Evolutionary conservation across 2,113 vertebrate genomes (phyloP).

Genomic region (Anhinga rufa): DNA sequence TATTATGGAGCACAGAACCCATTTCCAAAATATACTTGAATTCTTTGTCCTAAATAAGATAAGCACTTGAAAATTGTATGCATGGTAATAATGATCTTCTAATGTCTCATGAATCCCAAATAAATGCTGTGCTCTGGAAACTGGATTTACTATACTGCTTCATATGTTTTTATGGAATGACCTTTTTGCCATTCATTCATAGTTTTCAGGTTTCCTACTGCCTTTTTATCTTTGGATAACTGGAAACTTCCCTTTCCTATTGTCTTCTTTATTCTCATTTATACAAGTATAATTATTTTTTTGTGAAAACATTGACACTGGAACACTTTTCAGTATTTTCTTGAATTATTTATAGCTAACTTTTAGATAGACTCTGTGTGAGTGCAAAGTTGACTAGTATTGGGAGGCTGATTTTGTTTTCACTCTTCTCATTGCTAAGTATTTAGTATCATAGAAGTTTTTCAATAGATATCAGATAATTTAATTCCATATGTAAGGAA

Average conservation of each 20-base stretch:
- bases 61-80: background rate
- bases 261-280: background rate
- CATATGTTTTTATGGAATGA: background rate
- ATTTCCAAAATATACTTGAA: background rate
- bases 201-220: background rate
- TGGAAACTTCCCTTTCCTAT: background rate
- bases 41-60: background rate
- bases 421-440: background rate
- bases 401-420: background rate
- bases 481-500: background rate
- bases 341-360: background rate
- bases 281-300: background rate
- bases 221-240: background rate
- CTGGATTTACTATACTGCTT: background rate
- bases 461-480: background rate
- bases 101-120: background rate
- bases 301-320: background rate
- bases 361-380: background rate
- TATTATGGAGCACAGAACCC: background rate
- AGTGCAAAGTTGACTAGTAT: background rate
- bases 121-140: background rate
- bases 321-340: background rate
- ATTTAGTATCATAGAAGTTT: background rate
- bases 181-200: background rate
- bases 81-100: background rate